Base-by-base conservation (phyloP, 30 jellyfish, hydroid and myxozoan genomes). In the Sanderia malayensis region DNA sequence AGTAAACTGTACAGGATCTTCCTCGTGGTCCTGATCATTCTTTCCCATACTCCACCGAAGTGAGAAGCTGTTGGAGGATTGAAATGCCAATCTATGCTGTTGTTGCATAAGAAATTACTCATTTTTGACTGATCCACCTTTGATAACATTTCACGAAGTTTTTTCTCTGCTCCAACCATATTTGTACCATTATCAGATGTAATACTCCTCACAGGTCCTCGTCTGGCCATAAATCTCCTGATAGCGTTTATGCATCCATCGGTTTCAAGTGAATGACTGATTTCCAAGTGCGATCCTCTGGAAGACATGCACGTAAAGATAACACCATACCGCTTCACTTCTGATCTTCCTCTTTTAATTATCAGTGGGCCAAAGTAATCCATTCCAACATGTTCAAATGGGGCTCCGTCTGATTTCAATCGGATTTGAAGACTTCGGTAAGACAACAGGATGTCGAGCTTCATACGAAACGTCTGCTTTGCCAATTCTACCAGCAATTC, bases 381-480 rank as follows among this genome's bases (percentile, higher is more conserved):
- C 52, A 37, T 37, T 37, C 67, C 31, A 61, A 61, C 74, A 37
- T 60, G 66, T 24, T 46, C 70, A 34, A 74, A 55, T 55, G 86
- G 86, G 52, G 86, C 71, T 37, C 67, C 76, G 20, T 58, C 80
- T 24, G 83, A 28, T 17, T 26, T 31, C 68, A 74, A 22, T 41
- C 87, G 68, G 11, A 22, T 44, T 22, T 44, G 37, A 74, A 2
- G 58, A 25, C 21, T 61, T 74, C 41, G 86, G 86, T 74, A 60
- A 29, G 44, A 74, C 69, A 3, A 74, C 70, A 59, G 86, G 86
- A 74, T 74, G 86, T 46, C 86, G 26, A 33, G 66, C 67, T 58
- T 74, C 78, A 53, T 31, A 74, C 29, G 76, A 76, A 23, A 70
- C 67, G 34, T 68, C 52, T 6, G 52, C 52, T 13, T 37, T 37